These are phyloP conservation scores for Conistra vaccinii DNA, from an alignment of 2,888 invertebrate genomes.

Conservation along the genomic window DNA sequence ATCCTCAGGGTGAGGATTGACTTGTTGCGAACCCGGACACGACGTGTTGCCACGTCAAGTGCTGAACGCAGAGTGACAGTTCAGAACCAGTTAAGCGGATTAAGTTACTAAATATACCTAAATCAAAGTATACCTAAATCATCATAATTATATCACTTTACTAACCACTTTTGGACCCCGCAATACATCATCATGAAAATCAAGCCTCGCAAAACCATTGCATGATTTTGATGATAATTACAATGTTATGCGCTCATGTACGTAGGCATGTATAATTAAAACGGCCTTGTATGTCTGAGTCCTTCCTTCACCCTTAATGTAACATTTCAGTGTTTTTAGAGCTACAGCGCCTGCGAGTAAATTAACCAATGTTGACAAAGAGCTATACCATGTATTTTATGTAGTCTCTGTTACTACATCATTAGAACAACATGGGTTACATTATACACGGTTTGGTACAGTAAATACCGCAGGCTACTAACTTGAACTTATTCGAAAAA, in stretches of 20 bases:
- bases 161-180: background rate
- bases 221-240: background rate
- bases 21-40: no score
- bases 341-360: constrained; percentile 41
- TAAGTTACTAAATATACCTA: no score
- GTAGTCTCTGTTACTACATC: constrained; percentile 13
- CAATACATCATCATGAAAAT: background rate
- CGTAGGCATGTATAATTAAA: background rate
- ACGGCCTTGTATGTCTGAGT: background rate
- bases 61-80: no score
- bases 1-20: no score
- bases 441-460: constrained; percentile 3
- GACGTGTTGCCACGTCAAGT: no score
- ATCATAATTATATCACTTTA: background rate
- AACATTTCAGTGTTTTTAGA: constrained; percentile 46
- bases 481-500: background rate
- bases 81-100: no score
- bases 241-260: background rate
- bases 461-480: background rate
- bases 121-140: no score
- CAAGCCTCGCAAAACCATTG: background rate
- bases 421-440: background rate
- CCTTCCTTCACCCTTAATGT: constrained; percentile 17
- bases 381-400: constrained; percentile 51
- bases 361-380: constrained; percentile 52